Evolutionary conservation across 2,113 vertebrate species (phyloP).

Genomic region (Atlantisia rogersi): DNA sequence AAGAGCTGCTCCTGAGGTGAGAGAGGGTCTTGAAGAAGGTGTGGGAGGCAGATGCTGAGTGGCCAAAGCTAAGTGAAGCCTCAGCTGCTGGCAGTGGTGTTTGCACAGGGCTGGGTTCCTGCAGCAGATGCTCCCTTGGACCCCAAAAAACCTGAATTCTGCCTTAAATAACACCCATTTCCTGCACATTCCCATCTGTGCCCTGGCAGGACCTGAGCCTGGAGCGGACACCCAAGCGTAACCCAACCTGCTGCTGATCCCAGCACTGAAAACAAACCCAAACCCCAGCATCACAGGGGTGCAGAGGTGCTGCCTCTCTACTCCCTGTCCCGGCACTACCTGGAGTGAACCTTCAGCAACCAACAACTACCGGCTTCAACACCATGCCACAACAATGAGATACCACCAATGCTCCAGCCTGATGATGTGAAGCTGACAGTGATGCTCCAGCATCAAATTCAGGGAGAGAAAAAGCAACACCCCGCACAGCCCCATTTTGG

Average conservation of each 20-base stretch:
- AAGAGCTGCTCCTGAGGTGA: not conserved
- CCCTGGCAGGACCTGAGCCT: not conserved
- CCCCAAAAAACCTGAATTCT: not conserved
- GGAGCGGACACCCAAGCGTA: not conserved
- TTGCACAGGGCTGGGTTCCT: not conserved
- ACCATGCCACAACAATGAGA: accelerated
- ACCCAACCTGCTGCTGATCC: not conserved
- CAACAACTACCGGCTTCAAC: not conserved
- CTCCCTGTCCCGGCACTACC: not conserved
- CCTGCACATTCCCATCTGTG: accelerated
- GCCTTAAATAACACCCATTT: accelerated
- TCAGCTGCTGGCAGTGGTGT: not conserved
- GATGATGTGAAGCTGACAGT: accelerated
- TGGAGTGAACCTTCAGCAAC: not conserved
- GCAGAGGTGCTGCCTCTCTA: not conserved
- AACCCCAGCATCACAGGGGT: accelerated
- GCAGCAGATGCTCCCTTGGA: not conserved
- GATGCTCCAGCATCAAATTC: not conserved
- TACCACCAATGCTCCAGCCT: accelerated
- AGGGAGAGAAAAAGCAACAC: not conserved
- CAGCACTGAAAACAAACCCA: accelerated
- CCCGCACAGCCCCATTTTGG: not conserved
- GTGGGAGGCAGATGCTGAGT: not conserved
- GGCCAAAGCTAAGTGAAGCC: not conserved
- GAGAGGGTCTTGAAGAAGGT: not conserved